A percentile compares a stretch with the other conserved stretches of the same genome.
phyloP scores from a whole-genome alignment of 2,888 invertebrate genomes.

The Leucoptera coffeella region DNA sequence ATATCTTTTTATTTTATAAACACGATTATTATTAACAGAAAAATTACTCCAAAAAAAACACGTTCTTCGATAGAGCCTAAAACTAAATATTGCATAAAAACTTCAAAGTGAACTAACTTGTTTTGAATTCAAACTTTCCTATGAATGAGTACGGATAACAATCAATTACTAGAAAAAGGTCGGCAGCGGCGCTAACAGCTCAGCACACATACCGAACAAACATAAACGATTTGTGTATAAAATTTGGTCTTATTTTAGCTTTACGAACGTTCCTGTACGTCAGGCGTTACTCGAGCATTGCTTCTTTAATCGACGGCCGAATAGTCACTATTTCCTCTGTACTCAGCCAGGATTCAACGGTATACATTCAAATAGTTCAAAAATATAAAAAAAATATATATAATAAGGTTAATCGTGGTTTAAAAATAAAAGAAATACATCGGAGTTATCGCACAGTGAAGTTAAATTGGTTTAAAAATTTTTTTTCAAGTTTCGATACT shows the following conservation, averaged over 20 bases:
- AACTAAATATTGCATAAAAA: too few species aligned
- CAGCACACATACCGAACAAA: conserved; percentile 19
- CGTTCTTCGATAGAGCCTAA: too few species aligned
- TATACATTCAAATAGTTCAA: too few species aligned
- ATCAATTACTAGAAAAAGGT: background rate
- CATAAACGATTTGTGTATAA: conserved; percentile 51
- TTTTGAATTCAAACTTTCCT: too few species aligned
- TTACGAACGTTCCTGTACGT: conserved; percentile 48
- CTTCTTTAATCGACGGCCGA: conserved; percentile 42
- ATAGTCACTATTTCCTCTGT: too few species aligned
- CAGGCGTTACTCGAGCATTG: conserved; percentile 41
- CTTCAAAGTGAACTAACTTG: too few species aligned
- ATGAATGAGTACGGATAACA: background rate
- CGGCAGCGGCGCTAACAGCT: conserved; percentile 14
- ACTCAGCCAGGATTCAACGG: too few species aligned
- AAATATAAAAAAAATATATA: conserved; percentile 14
- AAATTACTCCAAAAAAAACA: too few species aligned
- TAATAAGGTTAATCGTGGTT: conserved; percentile 10
- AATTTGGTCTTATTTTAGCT: conserved; percentile 56
- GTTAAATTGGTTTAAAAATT: too few species aligned
- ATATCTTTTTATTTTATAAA: too few species aligned
- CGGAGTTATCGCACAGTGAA: background rate
- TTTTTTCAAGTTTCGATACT: too few species aligned
- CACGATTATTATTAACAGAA: too few species aligned
- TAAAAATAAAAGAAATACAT: background rate